These are phyloP conservation scores for Cettia cetti DNA, from an alignment of 2,113 vertebrate genomes.

Conservation along the genomic window DNA sequence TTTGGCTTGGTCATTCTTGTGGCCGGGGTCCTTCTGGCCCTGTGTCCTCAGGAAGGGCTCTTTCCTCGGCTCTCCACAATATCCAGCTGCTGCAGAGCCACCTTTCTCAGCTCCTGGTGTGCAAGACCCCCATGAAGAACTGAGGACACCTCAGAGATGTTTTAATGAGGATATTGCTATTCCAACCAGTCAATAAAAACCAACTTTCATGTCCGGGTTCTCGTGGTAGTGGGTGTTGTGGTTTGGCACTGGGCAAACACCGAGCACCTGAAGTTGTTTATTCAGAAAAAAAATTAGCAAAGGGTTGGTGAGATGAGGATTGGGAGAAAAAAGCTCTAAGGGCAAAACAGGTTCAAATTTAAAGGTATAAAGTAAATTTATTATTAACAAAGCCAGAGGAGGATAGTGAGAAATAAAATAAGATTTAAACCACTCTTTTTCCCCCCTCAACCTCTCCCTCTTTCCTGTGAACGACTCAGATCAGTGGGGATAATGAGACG, in stretches of 20 bases:
- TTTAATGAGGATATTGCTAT: background rate
- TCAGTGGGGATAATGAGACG: rapidly evolving
- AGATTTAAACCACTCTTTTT: background rate
- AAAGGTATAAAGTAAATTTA: background rate
- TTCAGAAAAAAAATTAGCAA: too few species aligned
- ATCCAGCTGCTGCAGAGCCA: background rate
- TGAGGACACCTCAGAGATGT: background rate
- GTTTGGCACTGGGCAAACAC: rapidly evolving
- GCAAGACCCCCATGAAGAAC: background rate
- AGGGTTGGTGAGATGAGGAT: background rate
- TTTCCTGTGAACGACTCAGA: background rate
- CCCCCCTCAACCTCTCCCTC: background rate
- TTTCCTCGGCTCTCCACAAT: rapidly evolving
- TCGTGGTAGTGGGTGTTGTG: rapidly evolving
- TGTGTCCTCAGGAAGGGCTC: background rate
- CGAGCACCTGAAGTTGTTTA: too few species aligned
- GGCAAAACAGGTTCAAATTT: background rate
- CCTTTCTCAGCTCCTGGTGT: background rate
- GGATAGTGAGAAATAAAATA: background rate
- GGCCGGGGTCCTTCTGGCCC: background rate
- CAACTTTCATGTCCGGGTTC: background rate
- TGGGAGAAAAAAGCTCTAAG: background rate
- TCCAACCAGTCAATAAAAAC: background rate
- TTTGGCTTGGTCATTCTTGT: background rate
- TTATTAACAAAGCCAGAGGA: background rate